Base-by-base conservation (phyloP, 2,797 vertebrate species). In the Poecilia velifera region DNA sequence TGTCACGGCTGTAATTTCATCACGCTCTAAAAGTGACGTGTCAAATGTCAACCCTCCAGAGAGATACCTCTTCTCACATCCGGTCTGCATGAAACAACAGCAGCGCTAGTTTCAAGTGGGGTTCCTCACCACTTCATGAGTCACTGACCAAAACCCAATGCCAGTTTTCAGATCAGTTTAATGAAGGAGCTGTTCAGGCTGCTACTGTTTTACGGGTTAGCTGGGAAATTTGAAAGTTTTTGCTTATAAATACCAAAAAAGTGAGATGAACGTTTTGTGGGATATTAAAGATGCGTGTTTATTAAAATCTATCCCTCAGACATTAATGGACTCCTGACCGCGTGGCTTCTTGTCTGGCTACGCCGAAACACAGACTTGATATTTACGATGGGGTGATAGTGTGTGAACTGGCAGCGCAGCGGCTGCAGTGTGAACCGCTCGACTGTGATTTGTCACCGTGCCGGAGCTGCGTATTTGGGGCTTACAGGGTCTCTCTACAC, bases 401-500 rank as follows among this genome's bases (percentile, higher is more conserved):
- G 6, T 78, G 76, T 77, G 75, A 87, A 84, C 46, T 43, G 14
- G 74, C 51, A 10, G 39, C 43, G 34, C 22, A 74, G 73, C 55
- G 4, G 9, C 55, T 41, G 12, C 46, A 20, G 36, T 18, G 46
- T 62, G 68, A 55, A 55, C 49, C 28, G 72, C 66, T 80, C 70
- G 39, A 6, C 59, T 73, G 76, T 86, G 84, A 75, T 84, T 78
- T 85, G 84, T 85, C 79, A 82, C 80, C n/a, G 28, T 62, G 78
- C 71, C 39, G 81, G 55, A 80, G 90, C n/a, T 85, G 82, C 46
- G 3, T 77, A 81, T 84, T 80, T 78, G 80, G 72, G 59, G 72
- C 74, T 68, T 76, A 55, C 43, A 76, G 80, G 79, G 70, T 86
- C 81, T 74, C n/a, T 71, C 80, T 78, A 82, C 75, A 91, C 87